Conservation (phyloP, 1,140 invertebrate genomes). For the Drosophila navojoa region DNA sequence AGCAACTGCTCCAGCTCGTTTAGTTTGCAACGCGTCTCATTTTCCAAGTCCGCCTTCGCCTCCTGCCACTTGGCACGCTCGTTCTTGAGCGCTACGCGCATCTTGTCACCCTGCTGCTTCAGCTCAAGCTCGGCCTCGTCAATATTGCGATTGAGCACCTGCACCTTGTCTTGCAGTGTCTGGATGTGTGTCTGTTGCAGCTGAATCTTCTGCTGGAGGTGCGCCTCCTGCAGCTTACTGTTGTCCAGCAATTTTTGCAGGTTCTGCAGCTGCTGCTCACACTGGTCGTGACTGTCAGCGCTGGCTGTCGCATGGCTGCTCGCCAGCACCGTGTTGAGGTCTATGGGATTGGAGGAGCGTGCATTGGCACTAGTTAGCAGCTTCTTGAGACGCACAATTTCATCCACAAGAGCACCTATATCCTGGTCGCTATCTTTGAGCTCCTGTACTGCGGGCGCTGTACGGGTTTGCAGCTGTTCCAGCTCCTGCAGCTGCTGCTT, state of each 20-base stretch:
- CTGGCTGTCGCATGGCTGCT: slow-evolving; percentile 43
- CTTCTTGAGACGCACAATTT: slow-evolving; percentile 86
- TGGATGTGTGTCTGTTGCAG: slow-evolving; percentile 86
- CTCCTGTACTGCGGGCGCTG: neutral
- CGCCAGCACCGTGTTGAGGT: slow-evolving; percentile 85
- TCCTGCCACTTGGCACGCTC: slow-evolving; percentile 87
- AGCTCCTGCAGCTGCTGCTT: slow-evolving; percentile 85
- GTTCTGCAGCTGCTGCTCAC: slow-evolving; percentile 85
- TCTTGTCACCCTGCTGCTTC: slow-evolving; percentile 85
- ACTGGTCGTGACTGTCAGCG: slow-evolving; percentile 65
- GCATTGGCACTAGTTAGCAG: slow-evolving; percentile 85
- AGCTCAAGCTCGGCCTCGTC: slow-evolving; percentile 86
- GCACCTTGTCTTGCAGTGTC: slow-evolving; percentile 88
- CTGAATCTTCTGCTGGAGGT: slow-evolving; percentile 61
- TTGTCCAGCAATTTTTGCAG: slow-evolving; percentile 84
- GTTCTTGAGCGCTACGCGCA: slow-evolving; percentile 82
- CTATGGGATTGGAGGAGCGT: slow-evolving; percentile 85
- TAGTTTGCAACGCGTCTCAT: slow-evolving; percentile 86
- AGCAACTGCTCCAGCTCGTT: slow-evolving; percentile 89
- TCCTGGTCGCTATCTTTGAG: slow-evolving; percentile 61
- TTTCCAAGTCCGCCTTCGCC: slow-evolving; percentile 85
- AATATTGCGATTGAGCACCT: slow-evolving; percentile 86
- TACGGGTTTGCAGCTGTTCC: slow-evolving; percentile 38
- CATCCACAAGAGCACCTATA: slow-evolving; percentile 83
- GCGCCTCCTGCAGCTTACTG: slow-evolving; percentile 44